A percentile compares a stretch with the other conserved stretches of the same genome.
Evolutionary conservation across 2,888 invertebrate species (phyloP).

Genomic region (Philopedon plagiatum): DNA sequence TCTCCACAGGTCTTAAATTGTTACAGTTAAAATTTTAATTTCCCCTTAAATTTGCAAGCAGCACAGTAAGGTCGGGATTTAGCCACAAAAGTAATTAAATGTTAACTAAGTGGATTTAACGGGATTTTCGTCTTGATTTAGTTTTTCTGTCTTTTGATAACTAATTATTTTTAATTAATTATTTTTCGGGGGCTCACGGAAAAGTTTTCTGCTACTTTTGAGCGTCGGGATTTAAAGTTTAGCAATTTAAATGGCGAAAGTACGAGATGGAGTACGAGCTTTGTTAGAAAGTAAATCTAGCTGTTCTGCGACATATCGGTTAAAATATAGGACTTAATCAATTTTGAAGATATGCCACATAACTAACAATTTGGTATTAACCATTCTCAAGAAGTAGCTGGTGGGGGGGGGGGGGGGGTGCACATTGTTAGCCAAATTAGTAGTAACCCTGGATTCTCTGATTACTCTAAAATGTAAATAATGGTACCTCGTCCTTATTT

Average conservation of each 20-base stretch:
- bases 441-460: too few relatives aligned
- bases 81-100: constrained; percentile 62
- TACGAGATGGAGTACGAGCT: not conserved
- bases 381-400: too few relatives aligned
- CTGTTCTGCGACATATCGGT: too few relatives aligned
- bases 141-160: constrained; percentile 60
- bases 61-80: constrained; percentile 56
- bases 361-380: too few relatives aligned
- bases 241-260: constrained; percentile 27
- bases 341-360: too few relatives aligned
- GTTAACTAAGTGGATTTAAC: constrained; percentile 63
- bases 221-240: constrained; percentile 41
- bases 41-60: constrained; percentile 58
- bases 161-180: constrained; percentile 60
- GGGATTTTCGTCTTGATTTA: constrained; percentile 62
- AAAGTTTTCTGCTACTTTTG: constrained; percentile 44
- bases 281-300: not conserved
- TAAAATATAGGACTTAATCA: too few relatives aligned
- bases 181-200: constrained; percentile 49
- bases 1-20: constrained; percentile 37
- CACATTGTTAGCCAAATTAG: too few relatives aligned
- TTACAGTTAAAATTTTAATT: constrained; percentile 61
- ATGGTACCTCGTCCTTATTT: too few relatives aligned
- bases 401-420: too few relatives aligned
- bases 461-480: too few relatives aligned